Evolutionary conservation across 2,797 vertebrate species (phyloP), one percentile per base, ranked within the genome.

Genomic region (Hirundo rustica): DNA sequence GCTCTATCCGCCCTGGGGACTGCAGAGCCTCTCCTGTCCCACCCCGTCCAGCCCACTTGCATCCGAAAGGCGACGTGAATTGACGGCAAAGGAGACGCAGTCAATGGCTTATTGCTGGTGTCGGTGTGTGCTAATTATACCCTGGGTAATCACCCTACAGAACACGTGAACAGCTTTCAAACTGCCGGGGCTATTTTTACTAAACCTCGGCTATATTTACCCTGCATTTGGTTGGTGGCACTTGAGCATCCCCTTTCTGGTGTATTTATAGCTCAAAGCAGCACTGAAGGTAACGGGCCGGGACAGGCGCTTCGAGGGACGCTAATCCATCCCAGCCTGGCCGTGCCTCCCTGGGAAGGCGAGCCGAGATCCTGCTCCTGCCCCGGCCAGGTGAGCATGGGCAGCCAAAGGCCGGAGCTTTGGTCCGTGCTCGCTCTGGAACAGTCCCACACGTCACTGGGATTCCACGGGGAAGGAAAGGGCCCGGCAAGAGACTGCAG

Each of bases 121-220:
- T 19, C 77, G 70, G 40, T 34, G 61, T 10, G 48, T 12, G 77
- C 86, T 85, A 89, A 94, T 96, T 92, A 89, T 73, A 83, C 20
- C 40, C 62, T 5, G 64, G 53, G 15, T 86, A 76, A 88, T 91
- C 92, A 42, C 42, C 40, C 51, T 5, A 9, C 61, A 48, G 58
- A 78, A 79, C 67, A 76, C 2, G 42, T 53, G 47, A 91, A 25
- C 54, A 54, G 77, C 83, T 80, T 77, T 87, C 77, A 66, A 86
- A 71, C 61, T 2, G 47, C 71, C 40, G 14, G 26, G 5, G 42
- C 78, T 96, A 83, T 92, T 85, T 96, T 96, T 95, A 92, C 82
- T 70, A 50, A 64, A 67, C 38, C 75, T 77, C 15, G 14, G 85
- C 45, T 91, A 85, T 66, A 89, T 73, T 70, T 91, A 76, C 79